phyloP scores from a whole-genome alignment of 2,888 invertebrate genomes.

The Mythimna albipuncta region DNA sequence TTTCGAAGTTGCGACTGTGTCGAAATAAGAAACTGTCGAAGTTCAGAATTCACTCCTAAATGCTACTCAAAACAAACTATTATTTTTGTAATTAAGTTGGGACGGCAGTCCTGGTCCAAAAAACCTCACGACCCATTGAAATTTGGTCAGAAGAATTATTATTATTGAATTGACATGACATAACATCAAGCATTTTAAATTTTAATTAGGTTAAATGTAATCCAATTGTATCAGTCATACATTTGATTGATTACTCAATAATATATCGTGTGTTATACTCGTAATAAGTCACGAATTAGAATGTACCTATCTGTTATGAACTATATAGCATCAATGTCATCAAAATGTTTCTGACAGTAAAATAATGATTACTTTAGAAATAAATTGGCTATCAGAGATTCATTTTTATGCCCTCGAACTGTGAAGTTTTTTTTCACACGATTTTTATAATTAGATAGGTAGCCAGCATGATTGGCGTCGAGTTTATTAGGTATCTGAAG shows the following conservation, averaged over 20 bases:
- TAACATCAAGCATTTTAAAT: slow-evolving; percentile 1
- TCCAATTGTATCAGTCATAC: slow-evolving; percentile 38
- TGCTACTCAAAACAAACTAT: too few relatives aligned
- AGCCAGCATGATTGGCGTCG: neutral
- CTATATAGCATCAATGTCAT: slow-evolving; percentile 58
- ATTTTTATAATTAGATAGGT: neutral
- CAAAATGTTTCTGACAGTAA: slow-evolving; percentile 23
- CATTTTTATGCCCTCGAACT: slow-evolving; percentile 6
- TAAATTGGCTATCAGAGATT: slow-evolving; percentile 18
- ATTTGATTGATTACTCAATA: slow-evolving; percentile 73
- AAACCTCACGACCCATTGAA: too few relatives aligned
- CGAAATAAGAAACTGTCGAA: too few relatives aligned
- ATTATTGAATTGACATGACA: neutral
- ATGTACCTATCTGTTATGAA: slow-evolving; percentile 56
- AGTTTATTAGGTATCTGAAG: too few relatives aligned
- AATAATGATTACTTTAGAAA: neutral
- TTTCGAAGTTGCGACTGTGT: too few relatives aligned
- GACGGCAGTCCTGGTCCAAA: too few relatives aligned
- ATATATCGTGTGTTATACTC: slow-evolving; percentile 58
- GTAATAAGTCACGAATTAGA: slow-evolving; percentile 77
- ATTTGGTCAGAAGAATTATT: too few relatives aligned
- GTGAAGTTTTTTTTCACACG: neutral
- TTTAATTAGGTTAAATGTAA: slow-evolving; percentile 40
- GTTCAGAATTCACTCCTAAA: too few relatives aligned
- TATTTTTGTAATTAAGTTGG: too few relatives aligned